These are phyloP conservation scores for Tragopan temminckii DNA, from an alignment of 2,797 vertebrate species.

Conservation along the genomic window DNA sequence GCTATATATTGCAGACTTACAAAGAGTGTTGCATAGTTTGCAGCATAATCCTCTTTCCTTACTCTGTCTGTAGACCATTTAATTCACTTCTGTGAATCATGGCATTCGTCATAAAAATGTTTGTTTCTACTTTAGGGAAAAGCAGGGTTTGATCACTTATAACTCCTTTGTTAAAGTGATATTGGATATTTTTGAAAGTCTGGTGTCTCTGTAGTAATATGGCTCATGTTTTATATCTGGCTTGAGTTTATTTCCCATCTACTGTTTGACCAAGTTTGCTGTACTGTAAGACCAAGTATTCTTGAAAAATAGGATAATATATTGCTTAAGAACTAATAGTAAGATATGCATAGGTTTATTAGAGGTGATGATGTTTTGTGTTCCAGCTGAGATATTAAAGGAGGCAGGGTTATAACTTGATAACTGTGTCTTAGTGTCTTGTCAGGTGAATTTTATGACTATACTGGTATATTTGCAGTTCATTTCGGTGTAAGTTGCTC, in stretches of 20 bases:
- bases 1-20: background rate
- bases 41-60: background rate
- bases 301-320: background rate
- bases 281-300: background rate
- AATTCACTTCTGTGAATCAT: background rate
- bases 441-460: background rate
- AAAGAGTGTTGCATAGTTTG: background rate
- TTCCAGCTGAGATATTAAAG: background rate
- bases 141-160: background rate
- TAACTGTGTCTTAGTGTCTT: background rate
- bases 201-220: background rate
- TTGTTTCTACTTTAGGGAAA: background rate
- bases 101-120: background rate
- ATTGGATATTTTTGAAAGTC: background rate
- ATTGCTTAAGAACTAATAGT: background rate
- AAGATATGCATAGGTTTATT: background rate
- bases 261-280: background rate
- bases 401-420: background rate
- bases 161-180: background rate
- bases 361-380: background rate
- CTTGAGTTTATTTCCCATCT: background rate
- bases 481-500: background rate
- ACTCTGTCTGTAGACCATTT: fast-evolving
- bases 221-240: background rate
- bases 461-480: background rate